phyloP scores from a whole-genome alignment of 2,797 vertebrate species.

The Karalla daura region DNA sequence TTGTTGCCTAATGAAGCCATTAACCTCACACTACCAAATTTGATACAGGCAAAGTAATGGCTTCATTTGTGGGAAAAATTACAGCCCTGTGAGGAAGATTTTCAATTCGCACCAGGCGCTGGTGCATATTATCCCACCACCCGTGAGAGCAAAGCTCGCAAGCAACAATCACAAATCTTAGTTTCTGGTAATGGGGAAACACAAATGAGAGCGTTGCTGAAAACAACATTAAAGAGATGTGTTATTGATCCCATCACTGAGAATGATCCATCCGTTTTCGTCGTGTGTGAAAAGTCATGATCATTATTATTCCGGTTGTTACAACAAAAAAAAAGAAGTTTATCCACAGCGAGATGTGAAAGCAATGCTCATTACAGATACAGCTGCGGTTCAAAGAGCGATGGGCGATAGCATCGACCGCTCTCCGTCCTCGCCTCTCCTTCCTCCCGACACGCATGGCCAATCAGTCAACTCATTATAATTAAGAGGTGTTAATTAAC shows the following conservation, averaged over 20 bases:
- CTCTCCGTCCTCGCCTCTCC: slow-evolving; percentile 46
- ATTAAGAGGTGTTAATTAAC: slow-evolving; percentile 74
- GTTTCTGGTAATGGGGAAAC: slow-evolving; percentile 38
- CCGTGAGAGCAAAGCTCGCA: slow-evolving; percentile 36
- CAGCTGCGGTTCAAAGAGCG: slow-evolving; percentile 35
- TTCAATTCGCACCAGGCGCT: slow-evolving; percentile 50
- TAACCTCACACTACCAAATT: slow-evolving; percentile 83
- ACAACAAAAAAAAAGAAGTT: no score
- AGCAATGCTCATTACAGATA: slow-evolving; percentile 29
- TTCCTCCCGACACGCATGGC: slow-evolving; percentile 48
- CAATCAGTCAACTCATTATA: slow-evolving; percentile 73
- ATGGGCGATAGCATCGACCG: slow-evolving; percentile 39
- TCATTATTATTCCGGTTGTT: slow-evolving; percentile 35
- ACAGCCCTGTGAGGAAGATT: slow-evolving; percentile 61
- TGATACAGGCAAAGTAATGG: slow-evolving; percentile 81
- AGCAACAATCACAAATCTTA: slow-evolving; percentile 51
- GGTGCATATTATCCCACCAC: slow-evolving; percentile 64
- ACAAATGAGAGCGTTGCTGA: slow-evolving; percentile 10
- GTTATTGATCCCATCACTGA: slow-evolving; percentile 22
- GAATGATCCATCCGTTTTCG: slow-evolving; percentile 13
- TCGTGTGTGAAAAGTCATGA: slow-evolving; percentile 17
- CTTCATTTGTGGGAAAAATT: slow-evolving; percentile 75
- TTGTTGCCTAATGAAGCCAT: slow-evolving; percentile 85
- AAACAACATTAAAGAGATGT: slow-evolving; percentile 27
- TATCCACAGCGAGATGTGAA: slow-evolving; percentile 33